Conservation (phyloP, 1,140 invertebrate species). For the Dendroctonus valens region DNA sequence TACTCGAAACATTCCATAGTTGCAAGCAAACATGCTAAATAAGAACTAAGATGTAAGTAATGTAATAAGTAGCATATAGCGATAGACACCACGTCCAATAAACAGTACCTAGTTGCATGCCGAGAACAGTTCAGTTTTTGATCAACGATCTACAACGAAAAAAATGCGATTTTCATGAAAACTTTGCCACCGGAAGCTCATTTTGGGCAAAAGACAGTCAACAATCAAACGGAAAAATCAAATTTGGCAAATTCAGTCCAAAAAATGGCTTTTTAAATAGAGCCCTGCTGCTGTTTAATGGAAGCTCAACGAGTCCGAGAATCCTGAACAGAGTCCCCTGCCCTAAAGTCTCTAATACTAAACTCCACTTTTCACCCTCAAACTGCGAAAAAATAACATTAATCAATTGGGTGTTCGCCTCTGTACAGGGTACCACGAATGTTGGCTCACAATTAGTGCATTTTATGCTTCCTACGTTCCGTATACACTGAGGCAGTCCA, state of each 20-base stretch:
- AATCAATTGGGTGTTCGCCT: not conserved
- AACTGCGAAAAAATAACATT: too few relatives aligned
- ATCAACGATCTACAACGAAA: conserved; percentile 28
- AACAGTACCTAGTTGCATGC: conserved; percentile 31
- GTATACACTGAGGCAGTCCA: conserved; percentile 48
- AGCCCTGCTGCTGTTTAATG: too few relatives aligned
- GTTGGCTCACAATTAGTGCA: conserved; percentile 30
- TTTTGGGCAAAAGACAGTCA: too few relatives aligned
- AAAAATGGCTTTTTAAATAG: too few relatives aligned
- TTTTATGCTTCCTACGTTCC: conserved; percentile 42
- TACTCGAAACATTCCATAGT: conserved; percentile 4
- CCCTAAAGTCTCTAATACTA: too few relatives aligned
- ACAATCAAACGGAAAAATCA: too few relatives aligned
- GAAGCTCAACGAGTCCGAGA: too few relatives aligned
- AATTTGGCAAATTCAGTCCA: too few relatives aligned
- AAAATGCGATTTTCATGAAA: not conserved
- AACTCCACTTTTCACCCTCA: too few relatives aligned
- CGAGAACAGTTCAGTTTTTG: conserved; percentile 24
- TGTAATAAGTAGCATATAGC: conserved; percentile 23
- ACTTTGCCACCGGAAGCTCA: too few relatives aligned
- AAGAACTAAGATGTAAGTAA: conserved; percentile 28
- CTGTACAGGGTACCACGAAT: not conserved
- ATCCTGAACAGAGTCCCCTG: too few relatives aligned
- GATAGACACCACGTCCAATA: conserved; percentile 30
- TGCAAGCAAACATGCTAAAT: conserved; percentile 6